phyloP scores from a whole-genome alignment of 2,888 invertebrate species.

The Neoaliturus tenellus region DNA sequence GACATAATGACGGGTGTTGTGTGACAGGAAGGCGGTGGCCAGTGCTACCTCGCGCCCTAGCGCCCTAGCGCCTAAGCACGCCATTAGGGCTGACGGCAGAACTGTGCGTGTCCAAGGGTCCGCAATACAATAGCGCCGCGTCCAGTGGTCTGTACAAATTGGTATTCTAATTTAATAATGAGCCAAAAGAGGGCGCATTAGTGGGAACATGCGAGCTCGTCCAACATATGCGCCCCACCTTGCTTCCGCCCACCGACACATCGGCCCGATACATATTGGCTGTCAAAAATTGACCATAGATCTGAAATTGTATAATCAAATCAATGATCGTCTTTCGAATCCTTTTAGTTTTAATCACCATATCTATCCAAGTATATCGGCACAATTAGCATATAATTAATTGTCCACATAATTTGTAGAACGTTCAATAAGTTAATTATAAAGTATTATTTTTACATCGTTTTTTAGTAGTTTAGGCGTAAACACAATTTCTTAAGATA shows the following conservation, averaged over 20 bases:
- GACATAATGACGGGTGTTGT: not conserved
- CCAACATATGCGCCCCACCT: constrained; percentile 29
- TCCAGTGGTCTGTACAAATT: constrained; percentile 33
- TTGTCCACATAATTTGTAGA: no score
- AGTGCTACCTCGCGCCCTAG: not conserved
- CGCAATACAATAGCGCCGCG: not conserved
- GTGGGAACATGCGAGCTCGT: constrained; percentile 29
- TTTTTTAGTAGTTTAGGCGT: no score
- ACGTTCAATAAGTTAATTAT: no score
- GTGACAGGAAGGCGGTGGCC: constrained; percentile 14
- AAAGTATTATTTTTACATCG: no score
- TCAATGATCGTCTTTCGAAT: no score
- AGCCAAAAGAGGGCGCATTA: constrained; percentile 44
- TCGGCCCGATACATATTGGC: not conserved
- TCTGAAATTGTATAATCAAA: no score
- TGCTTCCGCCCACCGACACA: constrained; percentile 25
- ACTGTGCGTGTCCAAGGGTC: constrained; percentile 7
- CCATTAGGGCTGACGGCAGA: not conserved
- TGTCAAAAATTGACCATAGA: not conserved
- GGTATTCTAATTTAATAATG: constrained; percentile 51
- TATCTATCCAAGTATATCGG: no score
- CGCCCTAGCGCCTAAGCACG: constrained; percentile 2
- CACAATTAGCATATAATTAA: no score
- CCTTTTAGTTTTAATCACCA: no score
- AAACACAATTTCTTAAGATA: no score